Percentiles rank a stretch among this genome's conserved stretches.
phyloP scores from a whole-genome alignment of 2,888 invertebrate species.

The Lepeophtheirus nordmannii region DNA sequence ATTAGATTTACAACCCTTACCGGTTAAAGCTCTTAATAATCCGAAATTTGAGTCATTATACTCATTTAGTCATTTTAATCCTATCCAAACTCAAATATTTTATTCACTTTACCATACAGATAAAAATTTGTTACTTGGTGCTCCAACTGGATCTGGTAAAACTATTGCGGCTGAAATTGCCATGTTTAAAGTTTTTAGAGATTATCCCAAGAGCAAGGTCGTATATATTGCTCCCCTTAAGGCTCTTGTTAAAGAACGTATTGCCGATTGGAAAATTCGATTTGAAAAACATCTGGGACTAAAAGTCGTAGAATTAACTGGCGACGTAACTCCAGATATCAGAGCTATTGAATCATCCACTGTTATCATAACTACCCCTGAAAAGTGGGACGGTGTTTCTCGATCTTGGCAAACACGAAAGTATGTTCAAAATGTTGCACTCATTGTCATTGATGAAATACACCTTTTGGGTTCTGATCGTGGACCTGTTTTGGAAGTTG shows the following conservation, averaged over 20 bases:
- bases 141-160: constrained; percentile 84
- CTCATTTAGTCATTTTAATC: constrained; percentile 87
- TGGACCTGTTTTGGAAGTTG: constrained; percentile 81
- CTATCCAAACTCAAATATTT: constrained; percentile 95
- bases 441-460: constrained; percentile 95
- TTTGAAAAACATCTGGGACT: constrained; percentile 55
- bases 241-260: constrained; percentile 87
- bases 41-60: constrained; percentile 62
- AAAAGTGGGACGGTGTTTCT: constrained; percentile 99
- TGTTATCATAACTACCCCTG: constrained; percentile 95
- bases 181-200: constrained; percentile 68
- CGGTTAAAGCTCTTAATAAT: constrained; percentile 64
- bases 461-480: constrained; percentile 83
- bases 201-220: constrained; percentile 61
- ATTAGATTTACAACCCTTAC: constrained; percentile 73
- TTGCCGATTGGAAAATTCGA: constrained; percentile 80
- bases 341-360: constrained; percentile 64
- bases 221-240: constrained; percentile 98
- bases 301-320: constrained; percentile 86
- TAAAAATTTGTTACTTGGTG: constrained; percentile 77
- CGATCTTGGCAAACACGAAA: constrained; percentile 92
- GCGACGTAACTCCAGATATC: constrained; percentile 73
- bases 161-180: constrained; percentile 96
- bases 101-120: constrained; percentile 90
- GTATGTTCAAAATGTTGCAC: constrained; percentile 73